Base-by-base conservation (phyloP, 2,113 vertebrate species). In the Lucifuga dentata region DNA sequence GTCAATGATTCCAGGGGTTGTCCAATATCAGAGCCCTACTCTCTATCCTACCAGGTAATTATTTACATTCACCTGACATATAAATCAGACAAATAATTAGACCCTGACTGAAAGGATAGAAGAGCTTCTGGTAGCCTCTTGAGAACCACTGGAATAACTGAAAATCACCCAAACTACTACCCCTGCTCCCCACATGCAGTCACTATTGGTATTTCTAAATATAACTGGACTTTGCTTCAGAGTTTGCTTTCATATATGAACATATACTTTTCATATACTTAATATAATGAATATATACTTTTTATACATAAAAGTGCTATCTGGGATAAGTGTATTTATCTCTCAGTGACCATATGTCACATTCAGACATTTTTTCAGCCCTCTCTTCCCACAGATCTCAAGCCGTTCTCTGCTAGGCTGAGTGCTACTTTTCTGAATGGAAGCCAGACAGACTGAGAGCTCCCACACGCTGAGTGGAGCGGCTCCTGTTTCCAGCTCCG, bases 401-500 rank as follows among this genome's bases (percentile, higher is more conserved):
- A 52, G 53, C 67, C 38, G 35, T 48, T 76, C 65, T 57, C n/a
- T 51, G 50, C 46, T 19, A 77, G 50, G 60, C 67, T 63, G 58
- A 68, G 64, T 24, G 78, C 68, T 85, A 75, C 73, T 90, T 90
- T 87, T 89, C 83, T 89, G 85, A 90, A 90, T 90, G 86, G 78
- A 84, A 73, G 78, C 84, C 78, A 89, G 85, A 81, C 84, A 86
- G 71, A 52, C 76, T 36, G 59, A 83, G 79, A 80, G 83, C 79
- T 85, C 80, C 79, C 84, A 86, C 88, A 86, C 59, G 78, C 88
- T 88, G 86, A 38, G 75, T 64, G 56, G 52, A 78, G 61, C 76
- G 21, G 87, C 88, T 88, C 89, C 83, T 73, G 85, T 90, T 90
- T 91, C 83, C 85, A 80, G 83, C 85, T 76, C 87, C 45, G 82